phyloP scores from a whole-genome alignment of 2,888 invertebrate genomes.

The Philaethria dido region DNA sequence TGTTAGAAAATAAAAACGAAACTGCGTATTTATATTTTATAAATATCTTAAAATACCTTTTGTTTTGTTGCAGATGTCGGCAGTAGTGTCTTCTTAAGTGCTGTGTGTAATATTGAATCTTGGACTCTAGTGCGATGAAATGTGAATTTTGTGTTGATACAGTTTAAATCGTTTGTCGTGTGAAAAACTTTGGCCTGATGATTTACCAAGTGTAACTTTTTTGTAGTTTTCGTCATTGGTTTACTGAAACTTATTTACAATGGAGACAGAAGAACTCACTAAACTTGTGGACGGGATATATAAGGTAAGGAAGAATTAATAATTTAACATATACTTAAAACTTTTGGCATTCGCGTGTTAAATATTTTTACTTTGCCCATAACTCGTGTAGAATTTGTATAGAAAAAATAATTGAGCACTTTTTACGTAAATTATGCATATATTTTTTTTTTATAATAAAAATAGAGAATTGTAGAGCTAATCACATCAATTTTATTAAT shows the following conservation, averaged over 20 bases:
- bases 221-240: constrained; percentile 55
- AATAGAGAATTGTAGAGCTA: too few relatives aligned
- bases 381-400: too few relatives aligned
- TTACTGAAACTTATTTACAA: constrained; percentile 69
- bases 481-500: neutral
- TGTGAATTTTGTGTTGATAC: constrained; percentile 76
- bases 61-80: constrained; percentile 80
- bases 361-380: constrained; percentile 27
- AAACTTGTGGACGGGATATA: constrained; percentile 96
- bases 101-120: constrained; percentile 55
- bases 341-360: constrained; percentile 24
- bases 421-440: neutral
- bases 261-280: constrained; percentile 95
- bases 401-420: too few relatives aligned
- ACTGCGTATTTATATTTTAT: constrained; percentile 4
- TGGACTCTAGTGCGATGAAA: constrained; percentile 66
- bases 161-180: constrained; percentile 70
- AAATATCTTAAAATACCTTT: constrained; percentile 48
- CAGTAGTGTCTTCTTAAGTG: constrained; percentile 66
- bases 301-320: constrained; percentile 85
- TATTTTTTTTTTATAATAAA: too few relatives aligned
- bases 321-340: constrained; percentile 22
- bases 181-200: constrained; percentile 67
- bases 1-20: neutral
- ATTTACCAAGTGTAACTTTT: constrained; percentile 72